A percentile compares a stretch with the other conserved stretches of the same genome.
Conservation (phyloP, 1,140 invertebrate species). For the Drosophila obscura region DNA sequence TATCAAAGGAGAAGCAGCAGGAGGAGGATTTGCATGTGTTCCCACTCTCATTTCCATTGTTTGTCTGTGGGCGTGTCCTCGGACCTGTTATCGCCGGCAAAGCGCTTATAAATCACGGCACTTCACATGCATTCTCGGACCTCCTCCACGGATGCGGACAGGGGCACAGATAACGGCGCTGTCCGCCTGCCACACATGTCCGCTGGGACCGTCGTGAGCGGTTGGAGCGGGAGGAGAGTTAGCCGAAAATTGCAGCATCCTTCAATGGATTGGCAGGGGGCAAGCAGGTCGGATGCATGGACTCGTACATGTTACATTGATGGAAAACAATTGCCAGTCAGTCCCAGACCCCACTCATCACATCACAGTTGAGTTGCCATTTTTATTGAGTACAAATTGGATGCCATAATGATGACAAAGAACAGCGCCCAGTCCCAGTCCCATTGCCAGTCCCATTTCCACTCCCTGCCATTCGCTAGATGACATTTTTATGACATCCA, state of each 20-base stretch:
- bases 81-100: slow-evolving; percentile 68
- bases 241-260: slow-evolving; percentile 52
- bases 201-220: slow-evolving; percentile 1
- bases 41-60: slow-evolving; percentile 30
- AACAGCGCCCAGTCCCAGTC: slow-evolving; percentile 8
- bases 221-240: slow-evolving; percentile 10
- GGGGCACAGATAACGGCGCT: slow-evolving; percentile 11
- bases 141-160: background rate
- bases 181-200: slow-evolving; percentile 25
- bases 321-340: slow-evolving; percentile 43
- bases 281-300: no score
- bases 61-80: slow-evolving; percentile 47
- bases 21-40: slow-evolving; percentile 65
- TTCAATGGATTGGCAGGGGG: slow-evolving; percentile 22
- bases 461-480: slow-evolving; percentile 19
- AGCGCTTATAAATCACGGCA: slow-evolving; percentile 77
- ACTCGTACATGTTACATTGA: slow-evolving; percentile 23
- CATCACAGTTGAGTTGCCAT: slow-evolving; percentile 40
- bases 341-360: slow-evolving; percentile 36
- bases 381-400: slow-evolving; percentile 60
- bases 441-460: slow-evolving; percentile 1
- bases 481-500: slow-evolving; percentile 56
- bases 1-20: background rate
- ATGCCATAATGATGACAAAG: slow-evolving; percentile 57
- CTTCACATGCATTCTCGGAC: slow-evolving; percentile 57